Base-by-base conservation (phyloP, 64 coral and sea anemone species). In the Actinia equina region DNA sequence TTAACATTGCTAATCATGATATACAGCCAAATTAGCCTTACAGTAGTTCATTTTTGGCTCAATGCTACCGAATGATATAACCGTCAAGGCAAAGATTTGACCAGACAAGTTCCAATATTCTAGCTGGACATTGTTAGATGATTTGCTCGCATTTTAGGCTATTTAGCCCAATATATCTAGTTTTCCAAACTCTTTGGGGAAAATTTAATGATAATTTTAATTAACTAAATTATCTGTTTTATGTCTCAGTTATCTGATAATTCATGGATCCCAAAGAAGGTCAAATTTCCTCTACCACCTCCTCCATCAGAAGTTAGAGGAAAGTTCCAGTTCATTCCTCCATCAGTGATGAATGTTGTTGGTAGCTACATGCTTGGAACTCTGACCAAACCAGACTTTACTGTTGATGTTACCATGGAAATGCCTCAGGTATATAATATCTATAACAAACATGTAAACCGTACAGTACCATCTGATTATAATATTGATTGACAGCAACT, bases 361-460 rank as follows among this genome's bases (percentile, higher is more conserved):
- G 94, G 94, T 76, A 96, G 94, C 60, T 93, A 96, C 58, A 79
- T 93, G 26, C 88, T 96, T 60, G 88, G 86, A 6, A 96, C 94
- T 17, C 17, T 88, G 41, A 90, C 88, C 49, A 96, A 93, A 65
- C 94, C 94, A 49, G 83, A 92, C 43, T 52, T 93, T 42, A 90
- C 87, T 93, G 91, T 96, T 7, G 91, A 96, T 84, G 63, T 96
- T 84, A 74, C 85, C 45, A 87, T 96, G 27, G 65, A 96, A 77
- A 96, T 96, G 91, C 94, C 94, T 77, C 93, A 88, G 91, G 94
- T 96, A 88, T 30, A 65, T 65, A 23, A 7, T 37, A 37, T 65
- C 0, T n/a, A n/a, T 6, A 23, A 65, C 5, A 65, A 23, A 65
- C 0, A n/a, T 65, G 62, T 23, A 43, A 16, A 19, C 27, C 42